Base-by-base conservation (phyloP, 2,113 vertebrate species). In the Gasterosteus nipponicus region DNA sequence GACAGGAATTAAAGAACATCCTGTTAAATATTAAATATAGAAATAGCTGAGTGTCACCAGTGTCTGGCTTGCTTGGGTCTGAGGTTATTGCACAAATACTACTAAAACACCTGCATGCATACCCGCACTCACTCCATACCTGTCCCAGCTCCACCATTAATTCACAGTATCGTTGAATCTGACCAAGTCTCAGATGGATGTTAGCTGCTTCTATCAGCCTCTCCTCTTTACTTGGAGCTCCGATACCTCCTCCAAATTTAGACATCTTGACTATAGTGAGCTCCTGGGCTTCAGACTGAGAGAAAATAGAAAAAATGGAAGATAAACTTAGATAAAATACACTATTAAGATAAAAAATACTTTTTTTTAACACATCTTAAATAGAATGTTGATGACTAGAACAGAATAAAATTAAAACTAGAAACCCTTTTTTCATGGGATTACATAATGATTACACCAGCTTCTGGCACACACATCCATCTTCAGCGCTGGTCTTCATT, bases 131-230 rank as follows among this genome's bases (percentile, higher is more conserved):
- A 11, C 29, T 11, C 2, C n/a, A 5, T 73, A 99, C 98, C 98
- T 99, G 96, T 89, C 98, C 98, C 70, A 99, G 97, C 84, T 99
- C 98, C 87, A 99, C 97, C 97, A 99, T 97, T 31, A 99, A 95
- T 85, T 99, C 98, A 93, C 98, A 99, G 69, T 99, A 98, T 91
- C 97, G 94, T 74, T 99, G 98, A 83, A 98, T 95, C 80, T 99
- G 98, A 61, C 98, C 98, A 59, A 99, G 85, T 88, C 96, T 92
- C 89, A 99, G 89, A 75, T 99, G 96, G 83, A 99, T 98, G 78
- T 97, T 95, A 14, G 98, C 98, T 31, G 98, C 98, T 87, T 96
- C 96, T 76, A 95, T 97, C 66, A 99, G 94, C n/a, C 96, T 91
- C 84, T 99, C 97, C 74, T 99, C 97, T 83, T 97, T 98, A 85